Evolutionary conservation across 2,113 vertebrate species (phyloP).

Genomic region (Lonchura striata): DNA sequence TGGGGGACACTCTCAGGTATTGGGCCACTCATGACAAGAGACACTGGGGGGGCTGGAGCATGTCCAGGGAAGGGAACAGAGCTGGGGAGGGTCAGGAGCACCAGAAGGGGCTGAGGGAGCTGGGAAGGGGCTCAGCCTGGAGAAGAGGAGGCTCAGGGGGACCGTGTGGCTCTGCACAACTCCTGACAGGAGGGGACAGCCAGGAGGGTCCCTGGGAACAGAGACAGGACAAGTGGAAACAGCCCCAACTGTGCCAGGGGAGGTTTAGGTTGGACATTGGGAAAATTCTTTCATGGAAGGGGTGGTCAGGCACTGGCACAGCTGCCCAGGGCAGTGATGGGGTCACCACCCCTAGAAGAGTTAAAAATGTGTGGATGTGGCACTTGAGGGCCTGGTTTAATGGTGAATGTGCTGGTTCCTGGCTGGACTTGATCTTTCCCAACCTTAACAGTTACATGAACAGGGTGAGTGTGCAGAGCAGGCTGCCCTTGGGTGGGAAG

Average conservation of each 20-base stretch:
- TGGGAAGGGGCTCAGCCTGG: not conserved
- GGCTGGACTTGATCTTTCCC: not conserved
- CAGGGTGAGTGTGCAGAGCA: not conserved
- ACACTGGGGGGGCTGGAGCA: not conserved
- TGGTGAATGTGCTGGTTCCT: not conserved
- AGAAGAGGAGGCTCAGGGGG: not conserved
- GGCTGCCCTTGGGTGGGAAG: not conserved
- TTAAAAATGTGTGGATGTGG: not conserved
- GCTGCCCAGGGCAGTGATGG: not conserved
- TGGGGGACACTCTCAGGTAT: not conserved
- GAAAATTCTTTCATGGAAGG: rapidly evolving
- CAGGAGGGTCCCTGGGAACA: rapidly evolving
- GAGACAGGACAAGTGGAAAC: rapidly evolving
- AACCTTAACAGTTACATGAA: not conserved
- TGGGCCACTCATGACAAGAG: not conserved
- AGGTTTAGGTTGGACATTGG: not conserved
- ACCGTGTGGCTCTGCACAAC: not conserved
- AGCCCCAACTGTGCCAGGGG: rapidly evolving
- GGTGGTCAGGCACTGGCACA: not conserved
- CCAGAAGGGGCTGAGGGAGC: not conserved
- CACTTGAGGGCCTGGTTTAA: not conserved
- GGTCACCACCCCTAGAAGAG: not conserved
- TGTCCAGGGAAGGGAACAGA: not conserved
- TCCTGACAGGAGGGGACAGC: not conserved
- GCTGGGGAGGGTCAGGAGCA: not conserved